phyloP scores from a whole-genome alignment of 2,113 vertebrate genomes.

The Lagopus leucura region DNA sequence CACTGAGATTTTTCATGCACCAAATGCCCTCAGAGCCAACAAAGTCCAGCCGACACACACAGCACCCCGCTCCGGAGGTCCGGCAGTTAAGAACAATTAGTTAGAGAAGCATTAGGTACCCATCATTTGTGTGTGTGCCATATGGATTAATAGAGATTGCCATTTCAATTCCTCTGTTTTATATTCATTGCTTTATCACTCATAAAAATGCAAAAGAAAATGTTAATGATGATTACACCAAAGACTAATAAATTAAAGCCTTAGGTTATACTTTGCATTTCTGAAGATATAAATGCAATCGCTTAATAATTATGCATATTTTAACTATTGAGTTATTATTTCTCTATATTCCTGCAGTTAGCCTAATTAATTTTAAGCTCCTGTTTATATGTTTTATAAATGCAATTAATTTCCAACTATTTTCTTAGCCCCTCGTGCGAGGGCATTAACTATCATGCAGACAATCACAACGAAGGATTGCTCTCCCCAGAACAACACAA shows the following conservation, averaged over 20 bases:
- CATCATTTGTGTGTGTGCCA: not conserved
- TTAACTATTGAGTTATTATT: slow-evolving; percentile 71
- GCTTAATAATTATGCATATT: slow-evolving; percentile 79
- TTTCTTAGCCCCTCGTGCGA: slow-evolving; percentile 24
- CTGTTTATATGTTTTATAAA: slow-evolving; percentile 61
- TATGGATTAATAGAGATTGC: slow-evolving; percentile 30
- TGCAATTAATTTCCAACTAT: slow-evolving; percentile 68
- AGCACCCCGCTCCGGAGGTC: not conserved
- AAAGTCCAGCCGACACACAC: not conserved
- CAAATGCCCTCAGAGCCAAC: rapidly evolving
- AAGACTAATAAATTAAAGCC: slow-evolving; percentile 78
- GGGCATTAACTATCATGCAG: slow-evolving; percentile 11
- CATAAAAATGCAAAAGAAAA: slow-evolving; percentile 75
- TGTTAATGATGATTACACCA: slow-evolving; percentile 80
- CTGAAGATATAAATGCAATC: slow-evolving; percentile 74
- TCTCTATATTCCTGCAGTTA: slow-evolving; percentile 71
- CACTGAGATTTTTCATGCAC: not conserved
- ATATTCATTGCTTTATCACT: slow-evolving; percentile 59
- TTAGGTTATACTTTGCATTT: slow-evolving; percentile 72
- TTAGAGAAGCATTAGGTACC: not conserved
- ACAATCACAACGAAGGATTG: not conserved
- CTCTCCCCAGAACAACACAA: not conserved
- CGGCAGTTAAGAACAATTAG: not conserved
- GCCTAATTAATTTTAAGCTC: slow-evolving; percentile 74
- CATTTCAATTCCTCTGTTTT: not conserved